phyloP scores from a whole-genome alignment of 1,140 invertebrate species.

The Ptiloglossa arizonensis region DNA sequence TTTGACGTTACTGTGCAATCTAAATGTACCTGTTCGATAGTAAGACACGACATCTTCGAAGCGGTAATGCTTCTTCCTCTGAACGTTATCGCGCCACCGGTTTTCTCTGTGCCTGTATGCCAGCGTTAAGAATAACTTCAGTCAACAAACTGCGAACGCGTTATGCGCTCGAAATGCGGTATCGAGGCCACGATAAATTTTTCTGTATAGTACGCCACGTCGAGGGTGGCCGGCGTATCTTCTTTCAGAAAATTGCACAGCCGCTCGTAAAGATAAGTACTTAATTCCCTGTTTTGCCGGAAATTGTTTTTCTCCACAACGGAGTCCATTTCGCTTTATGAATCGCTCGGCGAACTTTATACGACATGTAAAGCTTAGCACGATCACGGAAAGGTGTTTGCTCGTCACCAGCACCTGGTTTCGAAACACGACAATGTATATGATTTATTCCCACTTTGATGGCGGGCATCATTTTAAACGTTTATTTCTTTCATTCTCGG shows the following conservation, averaged over 20 bases:
- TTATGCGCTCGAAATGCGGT: conserved; percentile 46
- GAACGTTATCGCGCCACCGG: conserved; percentile 27
- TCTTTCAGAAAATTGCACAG: conserved; percentile 59
- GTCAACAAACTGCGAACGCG: conserved; percentile 40
- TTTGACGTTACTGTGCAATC: neutral
- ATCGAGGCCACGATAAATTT: conserved; percentile 61
- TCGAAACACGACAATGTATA: neutral
- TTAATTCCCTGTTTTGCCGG: conserved; percentile 64
- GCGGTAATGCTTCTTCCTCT: conserved; percentile 12
- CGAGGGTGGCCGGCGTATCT: conserved; percentile 48
- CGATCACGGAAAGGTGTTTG: neutral
- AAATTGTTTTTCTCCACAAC: conserved; percentile 61
- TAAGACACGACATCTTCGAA: conserved; percentile 10
- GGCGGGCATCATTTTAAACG: neutral
- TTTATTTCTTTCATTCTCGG: neutral
- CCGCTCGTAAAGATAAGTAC: conserved; percentile 65
- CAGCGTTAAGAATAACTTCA: conserved; percentile 36
- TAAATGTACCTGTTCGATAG: conserved; percentile 15
- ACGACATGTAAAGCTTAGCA: conserved; percentile 23
- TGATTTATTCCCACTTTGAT: neutral
- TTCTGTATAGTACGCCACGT: conserved; percentile 28
- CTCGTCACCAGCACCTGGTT: neutral
- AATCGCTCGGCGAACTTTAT: conserved; percentile 39
- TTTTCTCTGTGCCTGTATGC: conserved; percentile 2
- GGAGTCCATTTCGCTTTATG: conserved; percentile 50